Evolutionary conservation across 2,113 vertebrate genomes (phyloP).

Genomic region (Cyprinodon variegatus): DNA sequence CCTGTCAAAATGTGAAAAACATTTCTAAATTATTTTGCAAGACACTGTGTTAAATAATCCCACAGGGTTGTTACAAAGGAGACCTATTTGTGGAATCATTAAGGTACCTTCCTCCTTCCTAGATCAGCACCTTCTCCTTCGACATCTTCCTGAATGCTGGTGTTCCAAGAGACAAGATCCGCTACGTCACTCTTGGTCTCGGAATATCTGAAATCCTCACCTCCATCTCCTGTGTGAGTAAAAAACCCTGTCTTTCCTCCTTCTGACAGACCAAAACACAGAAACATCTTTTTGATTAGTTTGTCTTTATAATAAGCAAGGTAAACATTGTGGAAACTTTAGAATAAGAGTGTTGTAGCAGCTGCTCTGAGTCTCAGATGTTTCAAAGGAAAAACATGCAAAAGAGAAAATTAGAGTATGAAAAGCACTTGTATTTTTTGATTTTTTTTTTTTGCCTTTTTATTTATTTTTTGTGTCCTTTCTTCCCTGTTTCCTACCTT

Average conservation of each 20-base stretch:
- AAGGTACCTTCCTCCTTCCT: background rate
- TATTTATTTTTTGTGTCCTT: background rate
- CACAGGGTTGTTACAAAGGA: background rate
- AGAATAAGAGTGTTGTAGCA: background rate
- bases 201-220: conserved; percentile 79
- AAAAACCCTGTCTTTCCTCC: background rate
- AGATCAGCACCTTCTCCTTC: conserved; percentile 85
- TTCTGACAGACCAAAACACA: background rate
- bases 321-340: background rate
- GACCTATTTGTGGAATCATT: background rate
- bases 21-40: too few species aligned
- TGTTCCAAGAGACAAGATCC: conserved; percentile 75
- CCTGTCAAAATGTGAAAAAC: too few species aligned
- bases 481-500: too few species aligned
- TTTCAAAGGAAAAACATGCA: too few species aligned
- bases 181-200: conserved; percentile 82
- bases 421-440: background rate
- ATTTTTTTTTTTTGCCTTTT: background rate
- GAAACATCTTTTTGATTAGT: background rate
- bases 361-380: background rate
- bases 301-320: background rate
- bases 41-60: too few species aligned
- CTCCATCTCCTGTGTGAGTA: conserved; percentile 81
- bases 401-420: background rate
- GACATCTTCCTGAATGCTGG: conserved; percentile 79